Percentiles rank a stretch among this genome's conserved stretches.
Evolutionary conservation across 2,888 invertebrate species (phyloP).

Genomic region (Ochropleura leucogaster): DNA sequence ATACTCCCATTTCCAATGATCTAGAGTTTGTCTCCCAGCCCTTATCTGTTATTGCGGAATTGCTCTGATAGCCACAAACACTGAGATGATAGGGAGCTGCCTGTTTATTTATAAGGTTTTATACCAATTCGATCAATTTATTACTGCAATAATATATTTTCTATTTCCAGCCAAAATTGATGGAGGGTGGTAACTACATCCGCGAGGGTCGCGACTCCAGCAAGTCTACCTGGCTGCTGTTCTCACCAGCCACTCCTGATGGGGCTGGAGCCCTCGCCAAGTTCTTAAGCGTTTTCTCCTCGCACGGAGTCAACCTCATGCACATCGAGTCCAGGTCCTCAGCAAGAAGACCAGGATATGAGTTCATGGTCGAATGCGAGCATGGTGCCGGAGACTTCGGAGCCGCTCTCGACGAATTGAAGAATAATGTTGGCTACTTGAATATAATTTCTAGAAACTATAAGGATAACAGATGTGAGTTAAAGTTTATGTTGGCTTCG

Average conservation of each 20-base stretch:
- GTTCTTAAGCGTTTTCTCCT: slow-evolving; percentile 97
- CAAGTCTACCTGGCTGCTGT: slow-evolving; percentile 95
- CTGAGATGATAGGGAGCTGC: neutral
- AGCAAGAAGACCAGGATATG: slow-evolving; percentile 94
- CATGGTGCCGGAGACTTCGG: slow-evolving; percentile 93
- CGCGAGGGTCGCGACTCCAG: slow-evolving; percentile 94
- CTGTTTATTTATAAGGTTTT: neutral
- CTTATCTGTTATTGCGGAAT: neutral
- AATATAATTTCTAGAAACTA: slow-evolving; percentile 97
- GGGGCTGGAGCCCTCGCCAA: slow-evolving; percentile 97
- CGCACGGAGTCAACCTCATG: slow-evolving; percentile 94
- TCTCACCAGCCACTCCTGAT: slow-evolving; percentile 95
- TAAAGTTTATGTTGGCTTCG: neutral
- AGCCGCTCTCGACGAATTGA: slow-evolving; percentile 94
- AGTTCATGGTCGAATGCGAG: slow-evolving; percentile 98
- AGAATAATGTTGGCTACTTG: slow-evolving; percentile 93
- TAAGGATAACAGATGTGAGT: slow-evolving; percentile 93
- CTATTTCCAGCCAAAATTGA: slow-evolving; percentile 93
- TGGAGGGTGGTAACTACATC: slow-evolving; percentile 96
- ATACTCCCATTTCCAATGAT: slow-evolving; percentile 18
- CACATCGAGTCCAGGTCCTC: slow-evolving; percentile 98
- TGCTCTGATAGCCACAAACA: slow-evolving; percentile 10
- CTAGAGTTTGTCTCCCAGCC: slow-evolving; percentile 6
- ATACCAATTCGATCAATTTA: neutral
- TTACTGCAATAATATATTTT: slow-evolving; percentile 4